Evolutionary conservation across 2,797 vertebrate genomes (phyloP).

Genomic region (Ceryle rudis): DNA sequence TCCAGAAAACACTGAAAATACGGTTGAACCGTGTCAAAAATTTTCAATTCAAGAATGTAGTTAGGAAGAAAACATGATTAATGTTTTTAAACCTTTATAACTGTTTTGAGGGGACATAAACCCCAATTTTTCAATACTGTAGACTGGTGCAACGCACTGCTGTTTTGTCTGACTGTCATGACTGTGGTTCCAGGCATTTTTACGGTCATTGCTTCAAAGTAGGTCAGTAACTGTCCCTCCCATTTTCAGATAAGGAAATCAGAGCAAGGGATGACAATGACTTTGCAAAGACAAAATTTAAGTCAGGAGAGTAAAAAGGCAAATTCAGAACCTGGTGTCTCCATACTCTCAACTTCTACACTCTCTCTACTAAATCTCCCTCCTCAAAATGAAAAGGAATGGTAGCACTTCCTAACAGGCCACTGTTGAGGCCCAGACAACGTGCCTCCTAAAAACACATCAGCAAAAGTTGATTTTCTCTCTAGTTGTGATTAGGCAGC

Average conservation of each 20-base stretch:
- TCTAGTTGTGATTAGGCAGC: neutral
- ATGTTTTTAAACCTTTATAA: neutral
- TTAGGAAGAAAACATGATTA: neutral
- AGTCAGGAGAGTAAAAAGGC: neutral
- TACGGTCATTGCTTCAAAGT: neutral
- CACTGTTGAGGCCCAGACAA: neutral
- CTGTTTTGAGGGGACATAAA: neutral
- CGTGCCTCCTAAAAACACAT: neutral
- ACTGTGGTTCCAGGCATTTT: neutral
- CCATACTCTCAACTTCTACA: neutral
- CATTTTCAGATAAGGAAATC: neutral
- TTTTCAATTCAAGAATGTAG: neutral
- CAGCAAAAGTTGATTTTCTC: neutral
- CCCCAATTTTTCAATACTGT: neutral
- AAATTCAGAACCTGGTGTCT: neutral
- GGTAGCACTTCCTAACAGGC: neutral
- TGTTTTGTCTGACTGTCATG: neutral
- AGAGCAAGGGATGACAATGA: neutral
- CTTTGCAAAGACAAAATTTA: constrained; percentile 17
- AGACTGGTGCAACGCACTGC: neutral
- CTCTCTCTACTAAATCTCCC: neutral
- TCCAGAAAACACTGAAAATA: neutral
- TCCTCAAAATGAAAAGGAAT: neutral
- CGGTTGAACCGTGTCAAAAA: neutral
- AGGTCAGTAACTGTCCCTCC: constrained; percentile 3